Base-by-base conservation (phyloP, 2,888 invertebrate species). In the Melikaiella ostensackeni region DNA sequence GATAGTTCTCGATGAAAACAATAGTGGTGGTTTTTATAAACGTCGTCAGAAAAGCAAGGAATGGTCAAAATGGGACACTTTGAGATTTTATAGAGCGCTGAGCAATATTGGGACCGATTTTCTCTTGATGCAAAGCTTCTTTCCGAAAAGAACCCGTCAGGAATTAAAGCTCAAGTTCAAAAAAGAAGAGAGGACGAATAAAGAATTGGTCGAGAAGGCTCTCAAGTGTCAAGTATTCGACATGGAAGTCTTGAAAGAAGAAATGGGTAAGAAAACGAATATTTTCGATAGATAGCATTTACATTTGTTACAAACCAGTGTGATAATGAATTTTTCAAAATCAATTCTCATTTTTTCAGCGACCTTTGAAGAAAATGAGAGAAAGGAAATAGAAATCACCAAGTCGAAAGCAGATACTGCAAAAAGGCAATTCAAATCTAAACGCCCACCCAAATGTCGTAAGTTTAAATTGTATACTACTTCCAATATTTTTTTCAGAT, bases 121-220 rank as follows among this genome's bases (percentile, higher is more conserved):
- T 92, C 95, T 97, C 7, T 92, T 98, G 75, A 98, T 99, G 97
- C 93, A 95, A 79, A 94, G 95, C 74, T 92, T 97, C 61, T 98
- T 98, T 92, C 96, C 97, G 0, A 94, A 94, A 61, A 93, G 98
- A 79, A 95, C 94, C 0, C 92, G 98, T 19, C 92, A 94, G 76
- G 98, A 98, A 86, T 92, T 99, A 13, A 98, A 98, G 91, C 92
- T 96, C 42, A 99, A 99, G 92, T 99, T 97, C 89, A 98, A 98
- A 89, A 96, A 96, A 86, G 99, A 99, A 91, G 98, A 98, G 88
- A 93, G 94, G 88, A 90, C 94, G 0, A 97, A 97, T 92, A 92
- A 93, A n/a, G 91, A 92, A 3, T 93, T 96, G 77, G 93, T 97
- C 6, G 96, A 97, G 88, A 95, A 95, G 87, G 97, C 97, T 0